These are phyloP conservation scores for Rhaphigaster nebulosa DNA, from an alignment of 2,888 invertebrate species.

Conservation along the genomic window DNA sequence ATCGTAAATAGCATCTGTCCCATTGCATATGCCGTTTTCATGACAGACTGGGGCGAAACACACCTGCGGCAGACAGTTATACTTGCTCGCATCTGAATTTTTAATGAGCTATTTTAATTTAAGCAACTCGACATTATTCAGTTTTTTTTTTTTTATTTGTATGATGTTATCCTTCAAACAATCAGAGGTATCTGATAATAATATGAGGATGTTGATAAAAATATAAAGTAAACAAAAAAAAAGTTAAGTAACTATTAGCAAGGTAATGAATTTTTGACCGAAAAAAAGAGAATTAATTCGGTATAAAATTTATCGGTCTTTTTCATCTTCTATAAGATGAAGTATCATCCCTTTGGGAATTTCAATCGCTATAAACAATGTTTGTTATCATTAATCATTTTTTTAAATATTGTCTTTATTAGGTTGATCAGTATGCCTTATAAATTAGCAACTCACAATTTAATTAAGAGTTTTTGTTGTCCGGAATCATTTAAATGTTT, in stretches of 20 bases:
- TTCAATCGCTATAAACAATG: no score
- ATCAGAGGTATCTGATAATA: background rate
- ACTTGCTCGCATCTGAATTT: slow-evolving; percentile 8
- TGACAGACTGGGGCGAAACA: background rate
- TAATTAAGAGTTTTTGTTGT: no score
- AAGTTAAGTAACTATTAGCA: background rate
- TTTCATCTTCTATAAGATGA: no score
- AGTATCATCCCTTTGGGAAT: no score
- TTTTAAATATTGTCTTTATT: no score
- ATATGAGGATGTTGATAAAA: background rate
- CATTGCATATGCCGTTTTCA: slow-evolving; percentile 21
- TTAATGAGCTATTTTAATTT: slow-evolving; percentile 29
- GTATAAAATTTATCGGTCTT: no score
- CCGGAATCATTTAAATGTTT: no score
- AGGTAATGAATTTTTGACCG: no score
- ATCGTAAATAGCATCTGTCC: slow-evolving; percentile 41
- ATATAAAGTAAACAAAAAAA: background rate
- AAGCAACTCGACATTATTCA: background rate
- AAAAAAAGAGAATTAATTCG: no score
- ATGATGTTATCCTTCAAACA: background rate
- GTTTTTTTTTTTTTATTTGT: background rate
- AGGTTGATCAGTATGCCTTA: no score
- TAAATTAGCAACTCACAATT: no score
- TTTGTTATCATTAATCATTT: no score
- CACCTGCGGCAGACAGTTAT: slow-evolving; percentile 36